These are phyloP conservation scores for Semaprochilodus insignis DNA, from an alignment of 2,797 vertebrate genomes.

Conservation along the genomic window DNA sequence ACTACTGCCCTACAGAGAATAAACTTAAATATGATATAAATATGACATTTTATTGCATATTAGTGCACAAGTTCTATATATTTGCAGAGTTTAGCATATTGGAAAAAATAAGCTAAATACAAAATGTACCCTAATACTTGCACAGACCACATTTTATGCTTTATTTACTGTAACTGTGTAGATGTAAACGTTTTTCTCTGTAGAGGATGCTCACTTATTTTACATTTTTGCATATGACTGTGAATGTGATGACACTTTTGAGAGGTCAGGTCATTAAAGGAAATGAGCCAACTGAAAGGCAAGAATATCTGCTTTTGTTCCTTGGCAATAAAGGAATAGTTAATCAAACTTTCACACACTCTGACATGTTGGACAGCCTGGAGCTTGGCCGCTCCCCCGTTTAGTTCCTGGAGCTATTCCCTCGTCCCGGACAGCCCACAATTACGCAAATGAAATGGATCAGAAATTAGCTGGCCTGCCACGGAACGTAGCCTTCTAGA, in stretches of 20 bases:
- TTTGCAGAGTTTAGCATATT: no score
- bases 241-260: background rate
- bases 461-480: slow-evolving; percentile 57
- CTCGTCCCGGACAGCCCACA: slow-evolving; percentile 65
- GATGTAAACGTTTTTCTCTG: no score
- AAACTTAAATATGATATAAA: no score
- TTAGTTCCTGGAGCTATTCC: slow-evolving; percentile 44
- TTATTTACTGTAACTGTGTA: no score
- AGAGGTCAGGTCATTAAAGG: background rate
- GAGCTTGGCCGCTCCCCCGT: slow-evolving; percentile 24
- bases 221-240: no score
- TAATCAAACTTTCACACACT: background rate
- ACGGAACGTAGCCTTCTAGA: slow-evolving; percentile 66
- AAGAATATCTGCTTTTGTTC: background rate
- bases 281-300: background rate
- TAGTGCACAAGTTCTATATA: no score
- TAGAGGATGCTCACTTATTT: no score
- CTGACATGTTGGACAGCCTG: slow-evolving; percentile 6
- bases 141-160: no score
- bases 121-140: no score
- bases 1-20: no score
- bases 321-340: background rate
- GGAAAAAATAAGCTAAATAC: no score
- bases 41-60: no score
- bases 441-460: slow-evolving; percentile 70